Evolutionary conservation across 2,888 invertebrate species (phyloP).

Genomic region (Oscheius sp.): DNA sequence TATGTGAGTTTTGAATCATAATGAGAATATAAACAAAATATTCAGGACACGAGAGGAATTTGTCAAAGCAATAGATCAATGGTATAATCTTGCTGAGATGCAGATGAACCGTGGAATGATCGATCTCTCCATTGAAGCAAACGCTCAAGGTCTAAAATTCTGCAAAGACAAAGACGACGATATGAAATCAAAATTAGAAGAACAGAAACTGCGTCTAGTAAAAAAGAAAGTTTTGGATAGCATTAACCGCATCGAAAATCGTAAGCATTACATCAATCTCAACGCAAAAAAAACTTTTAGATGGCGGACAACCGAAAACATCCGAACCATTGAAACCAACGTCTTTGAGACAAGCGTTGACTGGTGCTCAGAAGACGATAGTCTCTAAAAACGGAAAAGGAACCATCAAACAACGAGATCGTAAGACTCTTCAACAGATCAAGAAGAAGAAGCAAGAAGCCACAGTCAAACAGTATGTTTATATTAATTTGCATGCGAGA

Average conservation of each 20-base stretch:
- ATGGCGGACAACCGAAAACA: constrained; percentile 14
- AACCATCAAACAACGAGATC: constrained; percentile 5
- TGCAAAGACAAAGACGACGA: constrained; percentile 68
- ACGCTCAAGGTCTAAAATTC: constrained; percentile 66
- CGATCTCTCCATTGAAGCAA: constrained; percentile 69
- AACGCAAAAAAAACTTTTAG: not conserved
- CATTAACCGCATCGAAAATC: constrained; percentile 68
- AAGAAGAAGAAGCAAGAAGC: constrained; percentile 47
- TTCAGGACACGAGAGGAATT: constrained; percentile 65
- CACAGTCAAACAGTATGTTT: constrained; percentile 12
- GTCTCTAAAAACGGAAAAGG: constrained; percentile 5
- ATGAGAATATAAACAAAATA: not conserved
- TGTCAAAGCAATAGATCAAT: constrained; percentile 68
- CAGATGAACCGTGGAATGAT: constrained; percentile 66
- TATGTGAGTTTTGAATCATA: constrained; percentile 70
- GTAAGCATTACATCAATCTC: constrained; percentile 4
- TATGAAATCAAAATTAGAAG: constrained; percentile 58
- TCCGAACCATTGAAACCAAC: constrained; percentile 42
- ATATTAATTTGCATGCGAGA: not conserved
- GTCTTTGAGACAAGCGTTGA: constrained; percentile 51
- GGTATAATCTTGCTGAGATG: constrained; percentile 68
- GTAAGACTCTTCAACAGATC: constrained; percentile 42
- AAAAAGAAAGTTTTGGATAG: constrained; percentile 69
- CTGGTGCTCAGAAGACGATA: constrained; percentile 48
- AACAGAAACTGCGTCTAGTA: constrained; percentile 65